phyloP scores from a whole-genome alignment of 2,113 vertebrate species.

The Proterorhinus semilunaris region DNA sequence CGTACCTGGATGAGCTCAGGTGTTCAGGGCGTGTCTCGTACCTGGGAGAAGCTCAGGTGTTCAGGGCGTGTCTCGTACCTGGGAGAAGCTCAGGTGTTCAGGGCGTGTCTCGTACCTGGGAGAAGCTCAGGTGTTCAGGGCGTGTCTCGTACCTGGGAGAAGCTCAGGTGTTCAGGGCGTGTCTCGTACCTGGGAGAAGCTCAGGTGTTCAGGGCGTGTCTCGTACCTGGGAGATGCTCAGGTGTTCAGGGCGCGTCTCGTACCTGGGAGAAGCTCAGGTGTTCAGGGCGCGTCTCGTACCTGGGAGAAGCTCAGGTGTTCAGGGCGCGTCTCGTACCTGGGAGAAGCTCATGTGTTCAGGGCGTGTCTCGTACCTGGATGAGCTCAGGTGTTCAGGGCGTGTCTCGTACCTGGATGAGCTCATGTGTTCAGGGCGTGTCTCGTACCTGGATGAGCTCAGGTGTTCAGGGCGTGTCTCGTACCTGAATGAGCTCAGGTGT shows the following conservation, averaged over 20 bases:
- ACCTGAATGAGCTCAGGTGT: not conserved
- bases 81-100: no score
- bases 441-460: not conserved
- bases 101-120: no score
- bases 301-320: not conserved
- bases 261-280: not conserved
- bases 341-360: no score
- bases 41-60: no score
- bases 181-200: not conserved
- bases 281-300: no score
- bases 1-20: no score
- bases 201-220: slow-evolving; percentile 80
- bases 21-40: no score
- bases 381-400: not conserved
- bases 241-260: slow-evolving; percentile 72
- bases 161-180: no score
- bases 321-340: not conserved
- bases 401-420: not conserved
- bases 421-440: slow-evolving; percentile 61
- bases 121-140: no score
- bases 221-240: slow-evolving; percentile 96
- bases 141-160: no score
- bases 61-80: slow-evolving; percentile 87
- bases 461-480: not conserved
- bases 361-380: no score